Conservation (phyloP, 1,140 invertebrate species). For the Pantala flavescens region DNA sequence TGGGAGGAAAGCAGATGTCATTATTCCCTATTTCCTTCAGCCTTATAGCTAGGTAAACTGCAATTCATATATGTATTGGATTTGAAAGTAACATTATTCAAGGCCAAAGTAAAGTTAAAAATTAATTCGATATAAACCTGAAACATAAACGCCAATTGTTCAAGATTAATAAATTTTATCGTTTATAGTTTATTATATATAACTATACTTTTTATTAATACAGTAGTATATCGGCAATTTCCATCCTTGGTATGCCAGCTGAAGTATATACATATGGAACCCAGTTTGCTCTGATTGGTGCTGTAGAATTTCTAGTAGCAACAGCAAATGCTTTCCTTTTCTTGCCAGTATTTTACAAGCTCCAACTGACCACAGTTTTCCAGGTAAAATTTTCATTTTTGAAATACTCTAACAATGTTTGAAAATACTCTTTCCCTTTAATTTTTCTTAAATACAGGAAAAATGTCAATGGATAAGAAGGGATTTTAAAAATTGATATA, state of each 20-base stretch:
- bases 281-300: neutral
- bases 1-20: conserved; percentile 29
- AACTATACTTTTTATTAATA: neutral
- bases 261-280: conserved; percentile 17
- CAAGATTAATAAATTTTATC: no score
- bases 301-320: neutral
- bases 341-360: conserved; percentile 1
- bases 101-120: no score
- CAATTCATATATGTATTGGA: no score
- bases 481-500: no score
- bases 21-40: conserved; percentile 30
- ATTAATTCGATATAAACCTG: no score
- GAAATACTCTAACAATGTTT: no score
- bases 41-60: conserved; percentile 25
- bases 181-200: no score
- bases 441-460: no score
- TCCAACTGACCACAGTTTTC: conserved; percentile 61
- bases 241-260: conserved; percentile 17
- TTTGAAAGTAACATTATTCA: no score
- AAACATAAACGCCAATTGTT: no score
- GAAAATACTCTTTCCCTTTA: no score
- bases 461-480: no score
- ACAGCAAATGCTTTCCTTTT: conserved; percentile 20
- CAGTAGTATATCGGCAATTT: conserved; percentile 20
- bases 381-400: conserved; percentile 46